Percentiles rank a stretch among this genome's conserved stretches.
These are phyloP conservation scores for Urocynchramus pylzowi DNA, from an alignment of 2,113 vertebrate genomes.

Conservation along the genomic window DNA sequence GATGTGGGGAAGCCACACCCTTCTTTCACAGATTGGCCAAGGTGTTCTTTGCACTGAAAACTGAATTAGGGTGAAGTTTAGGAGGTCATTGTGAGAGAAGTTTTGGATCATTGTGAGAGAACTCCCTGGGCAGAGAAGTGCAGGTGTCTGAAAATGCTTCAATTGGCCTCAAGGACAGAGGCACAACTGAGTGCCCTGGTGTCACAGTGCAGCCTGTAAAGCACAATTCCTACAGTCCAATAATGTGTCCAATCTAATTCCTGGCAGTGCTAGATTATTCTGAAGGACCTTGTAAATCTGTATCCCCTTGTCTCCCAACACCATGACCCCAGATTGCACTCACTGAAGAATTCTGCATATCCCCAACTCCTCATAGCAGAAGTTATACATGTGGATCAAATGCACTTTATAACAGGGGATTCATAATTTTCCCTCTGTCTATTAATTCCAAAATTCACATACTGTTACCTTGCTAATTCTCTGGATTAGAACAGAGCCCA, in stretches of 20 bases:
- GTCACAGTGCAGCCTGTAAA: not conserved
- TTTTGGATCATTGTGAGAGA: not conserved
- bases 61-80: not conserved
- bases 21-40: not conserved
- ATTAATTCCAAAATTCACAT: not conserved
- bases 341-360: rapidly evolving
- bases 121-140: not conserved
- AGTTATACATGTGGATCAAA: not conserved
- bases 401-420: not conserved
- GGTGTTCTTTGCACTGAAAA: not conserved
- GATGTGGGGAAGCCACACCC: not conserved
- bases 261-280: not conserved
- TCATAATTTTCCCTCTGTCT: not conserved
- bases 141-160: not conserved
- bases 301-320: too few relatives aligned
- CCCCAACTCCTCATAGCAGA: not conserved
- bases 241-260: not conserved
- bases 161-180: not conserved
- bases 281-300: not conserved
- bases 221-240: not conserved
- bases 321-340: not conserved
- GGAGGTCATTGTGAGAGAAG: too few relatives aligned
- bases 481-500: not conserved
- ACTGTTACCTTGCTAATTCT: not conserved
- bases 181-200: not conserved